These are phyloP conservation scores for Bruchidius siliquastri DNA, from an alignment of 2,888 invertebrate genomes.

Conservation along the genomic window DNA sequence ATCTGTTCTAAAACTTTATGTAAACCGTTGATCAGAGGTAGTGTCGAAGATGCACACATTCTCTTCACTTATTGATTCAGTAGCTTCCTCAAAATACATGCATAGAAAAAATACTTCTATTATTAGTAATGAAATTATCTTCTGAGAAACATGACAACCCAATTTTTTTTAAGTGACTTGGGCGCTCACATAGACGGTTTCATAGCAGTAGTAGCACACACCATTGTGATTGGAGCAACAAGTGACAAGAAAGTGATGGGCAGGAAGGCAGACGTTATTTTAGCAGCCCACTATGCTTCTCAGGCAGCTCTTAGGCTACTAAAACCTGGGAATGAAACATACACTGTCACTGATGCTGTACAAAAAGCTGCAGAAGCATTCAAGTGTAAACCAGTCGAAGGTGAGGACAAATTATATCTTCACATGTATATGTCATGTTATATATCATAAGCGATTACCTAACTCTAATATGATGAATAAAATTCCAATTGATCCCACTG, in stretches of 20 bases:
- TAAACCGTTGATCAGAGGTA: no score
- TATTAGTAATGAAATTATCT: no score
- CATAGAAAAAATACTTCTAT: no score
- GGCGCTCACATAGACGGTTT: conserved; percentile 99
- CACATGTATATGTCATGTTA: no score
- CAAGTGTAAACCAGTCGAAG: conserved; percentile 97
- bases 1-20: no score
- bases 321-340: conserved; percentile 84
- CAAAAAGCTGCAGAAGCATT: conserved; percentile 89
- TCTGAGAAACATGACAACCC: no score
- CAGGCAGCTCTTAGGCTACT: conserved; percentile 92
- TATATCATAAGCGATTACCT: no score
- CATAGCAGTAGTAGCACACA: conserved; percentile 96
- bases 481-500: conserved; percentile 35
- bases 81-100: no score
- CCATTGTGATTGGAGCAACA: conserved; percentile 80
- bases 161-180: conserved; percentile 73
- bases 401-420: conserved; percentile 5
- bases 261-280: conserved; percentile 76
- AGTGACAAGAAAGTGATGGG: conserved; percentile 74
- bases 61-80: no score
- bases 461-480: conserved; percentile 19
- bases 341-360: conserved; percentile 85
- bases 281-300: conserved; percentile 93
- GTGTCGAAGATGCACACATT: no score